Evolutionary conservation across 2,888 invertebrate species (phyloP).

Genomic region (Polydrusus cervinus): DNA sequence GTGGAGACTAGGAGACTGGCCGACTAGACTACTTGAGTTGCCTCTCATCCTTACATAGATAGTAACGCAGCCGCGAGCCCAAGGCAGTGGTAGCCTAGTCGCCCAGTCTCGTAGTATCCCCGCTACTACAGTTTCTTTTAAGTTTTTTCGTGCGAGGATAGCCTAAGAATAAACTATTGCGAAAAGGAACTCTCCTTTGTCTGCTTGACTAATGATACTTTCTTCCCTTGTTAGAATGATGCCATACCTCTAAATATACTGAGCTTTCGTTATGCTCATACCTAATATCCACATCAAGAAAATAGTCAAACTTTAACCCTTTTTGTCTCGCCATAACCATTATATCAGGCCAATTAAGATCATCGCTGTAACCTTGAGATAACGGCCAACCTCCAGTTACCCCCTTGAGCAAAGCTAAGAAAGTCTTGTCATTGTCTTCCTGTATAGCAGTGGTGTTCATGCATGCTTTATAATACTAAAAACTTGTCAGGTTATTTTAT

Average conservation of each 20-base stretch:
- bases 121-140: no score
- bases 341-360: constrained; percentile 61
- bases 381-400: constrained; percentile 65
- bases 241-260: constrained; percentile 36
- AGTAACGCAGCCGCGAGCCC: no score
- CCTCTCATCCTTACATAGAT: no score
- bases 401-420: constrained; percentile 58
- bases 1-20: no score
- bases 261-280: constrained; percentile 31
- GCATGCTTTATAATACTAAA: constrained; percentile 54
- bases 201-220: no score
- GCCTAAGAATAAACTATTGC: no score
- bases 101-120: no score
- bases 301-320: constrained; percentile 60
- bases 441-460: constrained; percentile 56
- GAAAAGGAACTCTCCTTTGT: no score
- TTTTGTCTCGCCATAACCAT: constrained; percentile 59
- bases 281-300: constrained; percentile 54
- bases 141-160: no score
- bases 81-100: no score
- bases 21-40: no score
- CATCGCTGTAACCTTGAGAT: constrained; percentile 59
- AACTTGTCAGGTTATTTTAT: not conserved
- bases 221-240: no score
- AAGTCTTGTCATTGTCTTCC: constrained; percentile 54